Base-by-base conservation (phyloP, 2,888 invertebrate species). In the Callyntrura guangdongensis region DNA sequence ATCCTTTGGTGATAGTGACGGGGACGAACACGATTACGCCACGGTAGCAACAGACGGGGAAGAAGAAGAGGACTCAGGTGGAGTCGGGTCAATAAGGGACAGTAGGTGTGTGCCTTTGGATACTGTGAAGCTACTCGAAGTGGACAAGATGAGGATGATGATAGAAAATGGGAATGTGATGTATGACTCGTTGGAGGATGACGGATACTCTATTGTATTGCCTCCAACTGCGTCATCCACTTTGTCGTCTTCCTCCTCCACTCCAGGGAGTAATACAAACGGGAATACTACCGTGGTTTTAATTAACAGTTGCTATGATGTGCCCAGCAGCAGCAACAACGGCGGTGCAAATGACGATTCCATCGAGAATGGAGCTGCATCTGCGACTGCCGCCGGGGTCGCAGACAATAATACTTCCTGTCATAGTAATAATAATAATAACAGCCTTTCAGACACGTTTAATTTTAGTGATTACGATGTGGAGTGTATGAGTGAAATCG, bases 401-500 rank as follows among this genome's bases (percentile, higher is more conserved):
- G n/a, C n/a, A n/a, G n/a, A n/a, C n/a, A n/a, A n/a, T n/a, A n/a
- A n/a, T 36, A 36, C 36, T 69, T 82, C 67, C 47, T 89, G 89
- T 88, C 85, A 88, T 20, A 88, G 89, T 67, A 8, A 53, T 25
- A 45, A 49, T 49, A 49, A 53, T 22, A 45, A 77, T n/a, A 53
- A 53, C 25, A 45, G 77, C 9, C 25, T 72, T 27, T 86, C 69
- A 8, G 81, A 89, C 86, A 83, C 87, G 84, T 86, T 91, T 87
- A 86, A 91, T 91, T 83, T 91, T 90, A 49, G 92, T 91, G 92
- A 92, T 84, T 93, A 92, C 59, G 93, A 93, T 85, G 91, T 93
- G 12, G 94, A 94, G 61, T 94, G 93, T 81, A 94, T 94, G 94
- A 94, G 94, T 92, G 94, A 94, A 90, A 93, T 94, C 67, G 94